Evolutionary conservation across 2,113 vertebrate genomes (phyloP), one percentile per base, ranked within the genome.

Genomic region (Prochilodus magdalenae): DNA sequence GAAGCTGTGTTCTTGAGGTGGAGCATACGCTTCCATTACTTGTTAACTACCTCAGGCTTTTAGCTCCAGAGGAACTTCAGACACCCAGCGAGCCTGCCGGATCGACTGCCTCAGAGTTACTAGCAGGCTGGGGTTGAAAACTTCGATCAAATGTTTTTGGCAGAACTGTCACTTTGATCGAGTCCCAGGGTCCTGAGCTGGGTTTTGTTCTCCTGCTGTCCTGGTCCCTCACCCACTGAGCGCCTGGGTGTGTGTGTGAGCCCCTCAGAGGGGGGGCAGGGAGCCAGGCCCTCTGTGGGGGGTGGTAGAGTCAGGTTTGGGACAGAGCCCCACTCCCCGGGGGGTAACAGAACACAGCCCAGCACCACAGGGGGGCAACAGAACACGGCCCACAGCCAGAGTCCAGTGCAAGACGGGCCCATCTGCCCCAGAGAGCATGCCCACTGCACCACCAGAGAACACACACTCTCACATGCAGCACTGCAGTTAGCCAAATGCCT

Each of bases 341-440:
- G 76, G 82, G 75, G 70, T 73, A 81, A 75, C 71, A 81, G 80
- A 73, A 81, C 80, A 81, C 72, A 75, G 80, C 80, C 80, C 80
- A 81, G 74, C 80, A 63, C 80, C 80, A 81, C 72, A 81, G 80
- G 80, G 80, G 57, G 80, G 80, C 74, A 81, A 81, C 80, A 81
- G 80, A 81, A 81, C 80, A 86, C 77, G 83, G 71, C 65, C 76
- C 60, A 85, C 75, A 82, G 84, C 79, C 84, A 85, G 70, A 66
- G 80, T 86, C 84, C 84, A 86, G 84, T 79, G 84, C 84, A 86
- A 86, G 84, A 86, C 84, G 63, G 81, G 66, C 84, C 84, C 84
- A 86, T 86, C 84, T 86, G 84, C 80, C 84, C 84, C 59, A 79
- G 51, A 85, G 84, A 83, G 71, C 72, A 83, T 75, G 80, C 80